Percentiles rank a stretch among this genome's conserved stretches.
Evolutionary conservation across 2,888 invertebrate species (phyloP).

Genomic region (Anoplius nigerrimus): DNA sequence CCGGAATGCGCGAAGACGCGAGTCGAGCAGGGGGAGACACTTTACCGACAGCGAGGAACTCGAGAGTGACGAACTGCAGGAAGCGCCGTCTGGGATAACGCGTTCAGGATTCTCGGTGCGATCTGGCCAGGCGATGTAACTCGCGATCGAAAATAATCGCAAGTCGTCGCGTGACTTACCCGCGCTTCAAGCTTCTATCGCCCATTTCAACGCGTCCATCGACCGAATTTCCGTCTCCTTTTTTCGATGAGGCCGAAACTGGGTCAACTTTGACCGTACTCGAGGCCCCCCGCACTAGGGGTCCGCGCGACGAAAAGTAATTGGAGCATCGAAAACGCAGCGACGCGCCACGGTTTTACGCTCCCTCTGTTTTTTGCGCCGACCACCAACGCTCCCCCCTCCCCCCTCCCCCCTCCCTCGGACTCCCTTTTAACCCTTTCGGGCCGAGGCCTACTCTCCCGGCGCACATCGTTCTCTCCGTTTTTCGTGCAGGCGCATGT

Average conservation of each 20-base stretch:
- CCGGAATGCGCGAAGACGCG: too few species aligned
- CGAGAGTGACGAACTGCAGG: conserved; percentile 13
- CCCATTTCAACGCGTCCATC: conserved; percentile 24
- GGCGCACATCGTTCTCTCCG: too few species aligned
- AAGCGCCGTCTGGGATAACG: neutral
- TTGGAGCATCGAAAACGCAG: conserved; percentile 38
- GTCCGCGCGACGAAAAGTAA: conserved; percentile 47
- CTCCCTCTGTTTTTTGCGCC: neutral
- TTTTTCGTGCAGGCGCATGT: too few species aligned
- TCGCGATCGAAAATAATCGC: conserved; percentile 58
- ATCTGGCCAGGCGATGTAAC: conserved; percentile 49
- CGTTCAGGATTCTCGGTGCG: conserved; percentile 19
- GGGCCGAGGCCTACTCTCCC: too few species aligned
- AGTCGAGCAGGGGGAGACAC: too few species aligned
- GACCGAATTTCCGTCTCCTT: conserved; percentile 47
- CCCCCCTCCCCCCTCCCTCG: neutral
- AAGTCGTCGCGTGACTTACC: conserved; percentile 5
- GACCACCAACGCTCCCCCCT: too few species aligned
- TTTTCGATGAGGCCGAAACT: conserved; percentile 45
- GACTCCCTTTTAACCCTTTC: neutral
- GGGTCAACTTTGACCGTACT: conserved; percentile 50
- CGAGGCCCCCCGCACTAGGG: conserved; percentile 35
- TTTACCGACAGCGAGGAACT: neutral
- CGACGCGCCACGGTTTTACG: neutral
- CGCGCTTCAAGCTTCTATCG: conserved; percentile 21